phyloP scores from a whole-genome alignment of 2,113 vertebrate genomes.

The Panthera tigris region DNA sequence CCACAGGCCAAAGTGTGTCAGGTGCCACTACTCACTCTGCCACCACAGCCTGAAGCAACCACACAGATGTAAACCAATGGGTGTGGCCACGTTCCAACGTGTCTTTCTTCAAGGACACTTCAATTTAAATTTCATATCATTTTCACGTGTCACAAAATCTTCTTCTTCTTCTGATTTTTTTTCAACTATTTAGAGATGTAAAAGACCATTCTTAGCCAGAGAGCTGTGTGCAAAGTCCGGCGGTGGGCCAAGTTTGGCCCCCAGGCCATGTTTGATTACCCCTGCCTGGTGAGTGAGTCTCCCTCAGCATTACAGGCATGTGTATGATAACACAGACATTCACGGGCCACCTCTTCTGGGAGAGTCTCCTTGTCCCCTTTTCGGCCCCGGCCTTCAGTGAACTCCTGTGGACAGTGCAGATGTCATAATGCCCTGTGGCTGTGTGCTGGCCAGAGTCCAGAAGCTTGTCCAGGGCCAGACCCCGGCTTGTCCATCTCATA shows the following conservation, averaged over 20 bases:
- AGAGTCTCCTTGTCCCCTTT: neutral
- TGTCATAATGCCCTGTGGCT: neutral
- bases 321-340: too few species aligned
- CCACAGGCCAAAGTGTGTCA: neutral
- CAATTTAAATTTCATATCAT: neutral
- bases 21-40: neutral
- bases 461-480: neutral
- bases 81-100: neutral
- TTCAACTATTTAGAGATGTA: neutral
- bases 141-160: neutral
- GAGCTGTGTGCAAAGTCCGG: neutral
- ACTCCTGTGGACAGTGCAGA: neutral
- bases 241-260: too few species aligned
- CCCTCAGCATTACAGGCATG: neutral
- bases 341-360: neutral
- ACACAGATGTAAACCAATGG: neutral
- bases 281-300: neutral
- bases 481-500: neutral
- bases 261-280: neutral
- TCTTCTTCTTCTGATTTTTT: neutral
- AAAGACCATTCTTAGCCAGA: neutral
- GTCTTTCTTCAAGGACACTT: neutral
- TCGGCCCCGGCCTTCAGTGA: neutral
- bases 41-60: neutral
- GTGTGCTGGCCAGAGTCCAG: neutral